These are phyloP conservation scores for Vanessa cardui DNA, from an alignment of 2,888 invertebrate genomes.

Conservation along the genomic window DNA sequence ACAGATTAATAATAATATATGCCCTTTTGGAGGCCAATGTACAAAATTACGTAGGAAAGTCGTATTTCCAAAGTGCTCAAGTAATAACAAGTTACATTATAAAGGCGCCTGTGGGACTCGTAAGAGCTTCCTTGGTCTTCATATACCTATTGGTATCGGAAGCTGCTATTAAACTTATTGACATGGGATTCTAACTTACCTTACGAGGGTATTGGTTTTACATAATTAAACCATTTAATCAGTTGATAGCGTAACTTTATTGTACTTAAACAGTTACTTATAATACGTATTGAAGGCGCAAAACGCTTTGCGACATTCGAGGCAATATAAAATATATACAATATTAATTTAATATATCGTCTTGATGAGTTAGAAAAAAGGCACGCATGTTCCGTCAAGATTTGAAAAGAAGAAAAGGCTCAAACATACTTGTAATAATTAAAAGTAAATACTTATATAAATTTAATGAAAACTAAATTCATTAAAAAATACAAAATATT, in stretches of 20 bases:
- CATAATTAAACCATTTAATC: conserved; percentile 9
- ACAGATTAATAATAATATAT: background rate
- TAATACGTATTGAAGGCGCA: too few relatives aligned
- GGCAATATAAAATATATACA: too few relatives aligned
- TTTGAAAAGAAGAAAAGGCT: too few relatives aligned
- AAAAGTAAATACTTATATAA: too few relatives aligned
- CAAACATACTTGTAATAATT: too few relatives aligned
- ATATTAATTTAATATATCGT: too few relatives aligned
- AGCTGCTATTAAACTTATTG: conserved; percentile 40
- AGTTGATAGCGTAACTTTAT: background rate
- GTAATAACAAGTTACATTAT: conserved; percentile 41
- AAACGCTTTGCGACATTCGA: too few relatives aligned
- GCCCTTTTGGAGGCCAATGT: background rate
- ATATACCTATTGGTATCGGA: conserved; percentile 40
- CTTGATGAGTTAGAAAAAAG: too few relatives aligned
- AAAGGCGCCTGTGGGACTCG: conserved; percentile 42
- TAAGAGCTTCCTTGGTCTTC: conserved; percentile 36
- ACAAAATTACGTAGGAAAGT: background rate
- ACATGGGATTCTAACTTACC: conserved; percentile 28
- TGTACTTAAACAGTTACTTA: background rate
- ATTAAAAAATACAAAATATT: too few relatives aligned
- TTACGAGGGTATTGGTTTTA: conserved; percentile 22
- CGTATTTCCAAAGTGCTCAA: conserved; percentile 29
- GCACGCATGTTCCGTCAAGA: too few relatives aligned
- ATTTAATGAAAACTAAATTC: too few relatives aligned